Evolutionary conservation across 1,140 invertebrate genomes (phyloP).

Genomic region (Halictus rubicundus): DNA sequence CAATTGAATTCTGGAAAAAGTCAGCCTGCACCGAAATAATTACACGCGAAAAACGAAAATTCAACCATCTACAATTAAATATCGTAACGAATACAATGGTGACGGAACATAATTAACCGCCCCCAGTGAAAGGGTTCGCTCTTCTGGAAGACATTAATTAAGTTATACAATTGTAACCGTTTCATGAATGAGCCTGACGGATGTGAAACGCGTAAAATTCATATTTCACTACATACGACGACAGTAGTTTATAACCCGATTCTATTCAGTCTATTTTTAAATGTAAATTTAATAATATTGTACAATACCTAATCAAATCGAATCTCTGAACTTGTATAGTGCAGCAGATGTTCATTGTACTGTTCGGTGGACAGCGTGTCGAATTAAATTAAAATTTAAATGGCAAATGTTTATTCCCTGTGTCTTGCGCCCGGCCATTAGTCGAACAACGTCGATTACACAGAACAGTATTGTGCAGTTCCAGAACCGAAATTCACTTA

Average conservation of each 20-base stretch:
- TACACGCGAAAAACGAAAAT: neutral
- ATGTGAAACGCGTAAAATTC: neutral
- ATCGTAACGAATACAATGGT: neutral
- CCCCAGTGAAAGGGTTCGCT: neutral
- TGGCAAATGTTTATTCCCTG: too few species aligned
- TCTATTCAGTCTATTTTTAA: too few species aligned
- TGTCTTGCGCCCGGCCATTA: neutral
- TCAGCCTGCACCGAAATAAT: constrained; percentile 1
- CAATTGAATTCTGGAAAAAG: constrained; percentile 40
- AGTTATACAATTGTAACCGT: neutral
- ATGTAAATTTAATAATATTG: too few species aligned
- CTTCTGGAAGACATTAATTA: neutral
- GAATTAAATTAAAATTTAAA: too few species aligned
- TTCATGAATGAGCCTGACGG: neutral
- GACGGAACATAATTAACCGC: constrained; percentile 5
- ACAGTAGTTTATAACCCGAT: neutral
- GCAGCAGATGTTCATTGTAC: too few species aligned
- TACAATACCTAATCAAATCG: too few species aligned
- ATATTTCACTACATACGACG: neutral
- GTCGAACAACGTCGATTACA: constrained; percentile 3
- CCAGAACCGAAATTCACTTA: neutral
- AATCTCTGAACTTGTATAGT: too few species aligned
- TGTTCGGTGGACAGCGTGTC: too few species aligned
- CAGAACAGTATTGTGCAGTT: neutral
- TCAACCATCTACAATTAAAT: constrained; percentile 7